Percentiles rank a stretch among this genome's conserved stretches.
Evolutionary conservation across 2,888 invertebrate species (phyloP).

Genomic region (Dugesia japonica): DNA sequence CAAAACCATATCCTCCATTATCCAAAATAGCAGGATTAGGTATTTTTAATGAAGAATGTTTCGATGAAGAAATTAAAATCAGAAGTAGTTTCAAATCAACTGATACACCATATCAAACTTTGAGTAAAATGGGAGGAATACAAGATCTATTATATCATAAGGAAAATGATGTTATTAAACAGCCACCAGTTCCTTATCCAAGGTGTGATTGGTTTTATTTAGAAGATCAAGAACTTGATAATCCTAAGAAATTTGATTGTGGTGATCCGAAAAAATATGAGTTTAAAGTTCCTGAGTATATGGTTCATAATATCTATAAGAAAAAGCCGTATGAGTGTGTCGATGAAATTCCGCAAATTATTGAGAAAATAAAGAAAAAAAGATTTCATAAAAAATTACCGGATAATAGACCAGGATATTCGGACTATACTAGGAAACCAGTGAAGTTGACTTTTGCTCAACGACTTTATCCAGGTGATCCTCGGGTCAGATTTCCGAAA

Average conservation of each 20-base stretch:
- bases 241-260: not conserved
- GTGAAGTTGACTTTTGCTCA: not conserved
- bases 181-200: slow-evolving; percentile 39
- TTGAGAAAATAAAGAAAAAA: not conserved
- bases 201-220: slow-evolving; percentile 44
- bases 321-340: not conserved
- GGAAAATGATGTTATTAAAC: slow-evolving; percentile 36
- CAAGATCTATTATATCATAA: slow-evolving; percentile 41
- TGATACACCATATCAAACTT: slow-evolving; percentile 42
- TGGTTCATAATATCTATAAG: not conserved
- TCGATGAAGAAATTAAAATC: not conserved
- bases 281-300: not conserved
- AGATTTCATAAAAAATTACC: not conserved
- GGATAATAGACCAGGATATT: slow-evolving; percentile 3
- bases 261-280: not conserved
- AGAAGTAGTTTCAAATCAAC: slow-evolving; percentile 25
- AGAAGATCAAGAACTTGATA: slow-evolving; percentile 35
- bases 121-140: slow-evolving; percentile 45
- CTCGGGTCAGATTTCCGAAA: not conserved
- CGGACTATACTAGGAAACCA: not conserved
- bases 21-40: slow-evolving; percentile 44
- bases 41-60: slow-evolving; percentile 37
- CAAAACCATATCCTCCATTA: slow-evolving; percentile 39
- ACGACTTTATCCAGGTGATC: not conserved
- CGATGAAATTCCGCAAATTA: not conserved